A percentile compares a stretch with the other conserved stretches of the same genome.
phyloP scores from a whole-genome alignment of 2,888 invertebrate genomes.

The Caenorhabditis wallacei region DNA sequence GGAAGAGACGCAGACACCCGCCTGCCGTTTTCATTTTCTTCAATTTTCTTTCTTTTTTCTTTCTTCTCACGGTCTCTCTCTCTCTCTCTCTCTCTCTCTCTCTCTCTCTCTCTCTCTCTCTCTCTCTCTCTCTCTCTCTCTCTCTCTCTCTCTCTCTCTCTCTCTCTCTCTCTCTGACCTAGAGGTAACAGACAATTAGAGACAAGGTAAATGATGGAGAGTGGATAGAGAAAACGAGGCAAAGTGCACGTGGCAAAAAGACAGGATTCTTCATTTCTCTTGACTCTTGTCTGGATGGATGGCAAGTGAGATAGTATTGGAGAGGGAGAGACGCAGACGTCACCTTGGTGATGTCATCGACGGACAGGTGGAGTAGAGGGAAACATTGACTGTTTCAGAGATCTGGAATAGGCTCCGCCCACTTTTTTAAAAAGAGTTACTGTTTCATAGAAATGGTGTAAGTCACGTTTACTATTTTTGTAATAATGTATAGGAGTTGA shows the following conservation, averaged over 20 bases:
- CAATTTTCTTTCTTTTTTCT: not conserved
- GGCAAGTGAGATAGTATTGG: not conserved
- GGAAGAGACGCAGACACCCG: slow-evolving; percentile 18
- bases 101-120: not conserved
- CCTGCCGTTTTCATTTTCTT: too few species aligned
- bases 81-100: slow-evolving; percentile 5
- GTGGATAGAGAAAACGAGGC: slow-evolving; percentile 31
- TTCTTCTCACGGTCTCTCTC: slow-evolving; percentile 14
- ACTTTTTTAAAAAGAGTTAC: not conserved
- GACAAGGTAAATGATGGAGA: slow-evolving; percentile 19
- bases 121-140: slow-evolving; percentile 6
- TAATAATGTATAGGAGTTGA: too few species aligned
- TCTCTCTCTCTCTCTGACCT: not conserved
- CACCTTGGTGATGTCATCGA: slow-evolving; percentile 28
- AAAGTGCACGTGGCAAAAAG: slow-evolving; percentile 40
- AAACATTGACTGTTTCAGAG: not conserved
- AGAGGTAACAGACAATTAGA: not conserved
- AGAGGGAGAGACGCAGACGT: slow-evolving; percentile 14
- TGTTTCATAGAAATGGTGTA: not conserved
- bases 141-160: slow-evolving; percentile 3
- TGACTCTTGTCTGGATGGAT: slow-evolving; percentile 23
- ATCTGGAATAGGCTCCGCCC: not conserved
- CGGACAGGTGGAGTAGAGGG: slow-evolving; percentile 6
- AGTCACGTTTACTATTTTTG: not conserved
- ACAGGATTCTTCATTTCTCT: slow-evolving; percentile 31